A percentile compares a stretch with the other conserved stretches of the same genome.
Evolutionary conservation across 2,113 vertebrate genomes (phyloP).

Genomic region (Galemys pyrenaicus): DNA sequence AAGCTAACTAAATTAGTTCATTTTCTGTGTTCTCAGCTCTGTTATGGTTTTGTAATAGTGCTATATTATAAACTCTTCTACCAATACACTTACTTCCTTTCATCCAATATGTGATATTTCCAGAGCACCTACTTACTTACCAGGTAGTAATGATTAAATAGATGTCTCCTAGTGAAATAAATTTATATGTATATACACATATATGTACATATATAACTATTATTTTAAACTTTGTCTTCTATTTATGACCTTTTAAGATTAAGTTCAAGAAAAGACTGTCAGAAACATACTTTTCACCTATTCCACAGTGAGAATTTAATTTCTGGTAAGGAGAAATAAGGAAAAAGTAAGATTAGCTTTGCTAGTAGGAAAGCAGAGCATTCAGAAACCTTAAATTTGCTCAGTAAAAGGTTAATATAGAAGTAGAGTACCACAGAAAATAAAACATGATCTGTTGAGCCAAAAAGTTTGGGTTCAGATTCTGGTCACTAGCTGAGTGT

Average conservation of each 20-base stretch:
- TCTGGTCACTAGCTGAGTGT: slow-evolving; percentile 45
- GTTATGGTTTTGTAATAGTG: background rate
- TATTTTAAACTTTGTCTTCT: background rate
- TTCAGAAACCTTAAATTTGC: slow-evolving; percentile 22
- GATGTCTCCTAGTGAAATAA: background rate
- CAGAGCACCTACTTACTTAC: background rate
- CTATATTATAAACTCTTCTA: background rate
- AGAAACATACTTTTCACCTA: background rate
- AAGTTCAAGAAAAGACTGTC: background rate
- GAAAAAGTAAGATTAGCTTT: background rate
- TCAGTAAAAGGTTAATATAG: slow-evolving; percentile 1
- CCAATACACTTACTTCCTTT: background rate
- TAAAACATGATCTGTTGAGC: slow-evolving; percentile 40
- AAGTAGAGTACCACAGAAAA: slow-evolving; percentile 11
- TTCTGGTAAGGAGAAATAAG: background rate
- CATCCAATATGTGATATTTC: background rate
- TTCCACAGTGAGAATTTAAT: background rate
- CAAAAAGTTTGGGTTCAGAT: slow-evolving; percentile 52
- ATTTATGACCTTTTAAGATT: background rate
- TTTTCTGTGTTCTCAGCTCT: background rate
- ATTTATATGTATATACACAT: background rate
- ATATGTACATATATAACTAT: background rate
- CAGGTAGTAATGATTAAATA: background rate
- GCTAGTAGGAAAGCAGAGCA: background rate
- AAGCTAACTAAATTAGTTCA: background rate